These are phyloP conservation scores for Albula glossodonta DNA, from an alignment of 2,113 vertebrate species.

Conservation along the genomic window DNA sequence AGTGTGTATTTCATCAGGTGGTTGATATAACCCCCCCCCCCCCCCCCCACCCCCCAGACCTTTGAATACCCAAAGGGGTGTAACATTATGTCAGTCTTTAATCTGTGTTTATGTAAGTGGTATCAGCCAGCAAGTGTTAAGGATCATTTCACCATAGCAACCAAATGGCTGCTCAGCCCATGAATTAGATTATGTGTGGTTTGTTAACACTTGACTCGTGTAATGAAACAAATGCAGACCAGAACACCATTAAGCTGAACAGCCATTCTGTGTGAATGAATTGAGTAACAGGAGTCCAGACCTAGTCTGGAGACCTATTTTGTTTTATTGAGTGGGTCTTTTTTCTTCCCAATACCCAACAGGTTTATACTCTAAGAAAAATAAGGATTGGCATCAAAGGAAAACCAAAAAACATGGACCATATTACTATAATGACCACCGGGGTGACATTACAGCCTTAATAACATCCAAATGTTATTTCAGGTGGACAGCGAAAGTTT, in stretches of 20 bases:
- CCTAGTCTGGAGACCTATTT: not conserved
- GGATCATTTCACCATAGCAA: not conserved
- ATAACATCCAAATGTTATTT: conserved; percentile 35
- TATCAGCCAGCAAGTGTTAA: not conserved
- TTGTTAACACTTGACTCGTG: not conserved
- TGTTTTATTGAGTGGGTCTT: not conserved
- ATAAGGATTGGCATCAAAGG: not conserved
- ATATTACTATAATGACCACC: conserved; percentile 23
- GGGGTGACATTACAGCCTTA: conserved; percentile 16
- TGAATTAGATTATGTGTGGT: not conserved
- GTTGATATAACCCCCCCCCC: not conserved
- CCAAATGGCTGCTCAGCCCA: not conserved
- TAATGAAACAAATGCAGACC: not conserved
- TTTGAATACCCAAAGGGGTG: not conserved
- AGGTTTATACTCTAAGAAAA: not conserved
- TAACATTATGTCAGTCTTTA: not conserved
- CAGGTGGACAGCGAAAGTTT: conserved; percentile 39
- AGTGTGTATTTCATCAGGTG: no score
- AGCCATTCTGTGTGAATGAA: not conserved
- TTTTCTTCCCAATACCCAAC: not conserved
- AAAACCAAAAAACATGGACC: conserved; percentile 16
- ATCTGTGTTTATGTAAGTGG: not conserved
- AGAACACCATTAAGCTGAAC: not conserved
- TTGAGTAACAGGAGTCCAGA: not conserved
- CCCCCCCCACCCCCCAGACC: not conserved